Evolutionary conservation across 2,797 vertebrate species (phyloP).

Genomic region (Pipistrellus kuhlii): DNA sequence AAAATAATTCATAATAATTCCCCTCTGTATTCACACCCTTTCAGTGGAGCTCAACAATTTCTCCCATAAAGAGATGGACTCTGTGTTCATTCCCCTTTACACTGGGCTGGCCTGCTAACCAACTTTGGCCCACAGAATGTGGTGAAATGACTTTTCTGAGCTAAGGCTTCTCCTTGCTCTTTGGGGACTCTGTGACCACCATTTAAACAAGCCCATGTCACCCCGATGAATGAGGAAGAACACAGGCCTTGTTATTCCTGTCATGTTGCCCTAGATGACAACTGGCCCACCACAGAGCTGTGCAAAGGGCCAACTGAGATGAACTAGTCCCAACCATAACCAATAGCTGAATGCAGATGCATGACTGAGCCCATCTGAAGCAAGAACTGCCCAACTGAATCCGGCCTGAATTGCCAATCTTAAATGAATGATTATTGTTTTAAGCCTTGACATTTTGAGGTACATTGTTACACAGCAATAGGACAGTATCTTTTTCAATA

Average conservation of each 20-base stretch:
- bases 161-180: not conserved
- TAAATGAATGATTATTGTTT: not conserved
- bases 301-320: not conserved
- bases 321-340: not conserved
- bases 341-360: not conserved
- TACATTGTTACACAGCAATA: not conserved
- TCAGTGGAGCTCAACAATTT: not conserved
- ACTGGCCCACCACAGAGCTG: not conserved
- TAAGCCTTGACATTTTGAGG: not conserved
- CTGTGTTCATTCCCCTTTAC: not conserved
- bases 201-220: not conserved
- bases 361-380: not conserved
- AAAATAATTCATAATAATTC: not conserved
- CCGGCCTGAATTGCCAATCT: not conserved
- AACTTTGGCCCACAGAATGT: not conserved
- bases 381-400: not conserved
- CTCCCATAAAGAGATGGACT: not conserved
- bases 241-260: not conserved
- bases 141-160: not conserved
- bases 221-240: not conserved
- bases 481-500: not conserved
- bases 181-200: not conserved
- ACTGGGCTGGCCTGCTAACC: not conserved
- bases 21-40: not conserved
- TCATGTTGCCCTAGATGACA: not conserved